Percentiles rank a stretch among this genome's conserved stretches.
Conservation (phyloP, 2,888 invertebrate genomes). For the Kryphioiulus occultus region DNA sequence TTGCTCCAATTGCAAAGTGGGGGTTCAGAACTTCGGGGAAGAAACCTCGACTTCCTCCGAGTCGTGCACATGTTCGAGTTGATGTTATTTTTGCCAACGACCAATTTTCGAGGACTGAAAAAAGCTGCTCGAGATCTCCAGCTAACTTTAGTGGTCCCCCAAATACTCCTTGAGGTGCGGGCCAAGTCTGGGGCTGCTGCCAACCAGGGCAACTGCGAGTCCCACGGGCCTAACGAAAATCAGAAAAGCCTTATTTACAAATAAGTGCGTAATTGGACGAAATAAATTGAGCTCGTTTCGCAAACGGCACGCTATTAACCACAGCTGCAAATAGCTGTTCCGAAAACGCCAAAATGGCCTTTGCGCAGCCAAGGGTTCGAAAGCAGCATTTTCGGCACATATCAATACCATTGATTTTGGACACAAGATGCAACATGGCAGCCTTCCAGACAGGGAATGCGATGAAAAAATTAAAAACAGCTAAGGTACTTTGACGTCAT, state of each 20-base stretch:
- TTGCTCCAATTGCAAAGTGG: not conserved
- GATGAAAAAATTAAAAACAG: not conserved
- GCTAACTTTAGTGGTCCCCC: conserved; percentile 35
- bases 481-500: not conserved
- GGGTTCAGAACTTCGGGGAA: not conserved
- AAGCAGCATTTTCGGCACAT: not conserved
- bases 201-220: not conserved
- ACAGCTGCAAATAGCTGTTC: conserved; percentile 18
- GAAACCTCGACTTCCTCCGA: not conserved
- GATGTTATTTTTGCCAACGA: conserved; percentile 35
- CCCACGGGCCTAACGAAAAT: not conserved
- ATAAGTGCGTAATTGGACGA: conserved; percentile 20
- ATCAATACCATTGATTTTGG: not conserved
- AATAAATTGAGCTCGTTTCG: not conserved
- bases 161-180: not conserved
- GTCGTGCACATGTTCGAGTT: conserved; percentile 29
- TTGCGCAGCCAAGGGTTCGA: not conserved
- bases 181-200: conserved; percentile 29
- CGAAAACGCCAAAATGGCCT: not conserved
- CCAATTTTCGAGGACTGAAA: not conserved
- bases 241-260: not conserved
- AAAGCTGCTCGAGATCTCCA: not conserved
- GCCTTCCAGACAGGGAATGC: not conserved
- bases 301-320: not conserved
- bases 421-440: not conserved